A percentile compares a stretch with the other conserved stretches of the same genome.
Conservation (phyloP, 2,888 invertebrate species). For the Actias luna region DNA sequence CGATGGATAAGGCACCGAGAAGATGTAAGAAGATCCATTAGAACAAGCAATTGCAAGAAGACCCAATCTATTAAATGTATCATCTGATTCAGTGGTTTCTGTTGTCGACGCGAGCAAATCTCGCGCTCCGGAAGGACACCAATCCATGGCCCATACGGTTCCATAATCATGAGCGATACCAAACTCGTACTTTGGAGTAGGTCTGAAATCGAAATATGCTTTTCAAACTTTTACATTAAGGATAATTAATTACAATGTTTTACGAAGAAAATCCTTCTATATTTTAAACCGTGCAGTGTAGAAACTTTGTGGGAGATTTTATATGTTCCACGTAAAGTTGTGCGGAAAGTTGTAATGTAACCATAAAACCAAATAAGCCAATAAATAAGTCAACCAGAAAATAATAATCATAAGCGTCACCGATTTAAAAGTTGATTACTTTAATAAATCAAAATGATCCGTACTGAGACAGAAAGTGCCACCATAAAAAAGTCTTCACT, state of each 20-base stretch:
- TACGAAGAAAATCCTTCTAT: background rate
- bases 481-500: too few species aligned
- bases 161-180: conserved; percentile 84
- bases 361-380: too few species aligned
- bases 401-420: too few species aligned
- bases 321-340: too few species aligned
- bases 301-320: too few species aligned
- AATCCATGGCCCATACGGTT: conserved; percentile 85
- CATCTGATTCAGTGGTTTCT: conserved; percentile 12
- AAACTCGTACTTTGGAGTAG: conserved; percentile 67
- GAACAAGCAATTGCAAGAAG: conserved; percentile 87
- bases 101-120: conserved; percentile 41
- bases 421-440: too few species aligned
- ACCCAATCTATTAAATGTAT: conserved; percentile 75
- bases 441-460: too few species aligned
- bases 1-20: conserved; percentile 79
- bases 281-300: background rate
- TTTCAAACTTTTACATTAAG: background rate
- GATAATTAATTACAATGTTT: background rate
- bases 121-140: conserved; percentile 89
- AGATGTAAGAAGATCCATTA: conserved; percentile 84
- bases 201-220: conserved; percentile 30
- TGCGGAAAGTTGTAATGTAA: too few species aligned
- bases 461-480: too few species aligned
- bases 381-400: too few species aligned